Percentiles rank a stretch among this genome's conserved stretches.
These are phyloP conservation scores for Capreolus pygargus DNA, from an alignment of 2,113 vertebrate genomes.

Conservation along the genomic window DNA sequence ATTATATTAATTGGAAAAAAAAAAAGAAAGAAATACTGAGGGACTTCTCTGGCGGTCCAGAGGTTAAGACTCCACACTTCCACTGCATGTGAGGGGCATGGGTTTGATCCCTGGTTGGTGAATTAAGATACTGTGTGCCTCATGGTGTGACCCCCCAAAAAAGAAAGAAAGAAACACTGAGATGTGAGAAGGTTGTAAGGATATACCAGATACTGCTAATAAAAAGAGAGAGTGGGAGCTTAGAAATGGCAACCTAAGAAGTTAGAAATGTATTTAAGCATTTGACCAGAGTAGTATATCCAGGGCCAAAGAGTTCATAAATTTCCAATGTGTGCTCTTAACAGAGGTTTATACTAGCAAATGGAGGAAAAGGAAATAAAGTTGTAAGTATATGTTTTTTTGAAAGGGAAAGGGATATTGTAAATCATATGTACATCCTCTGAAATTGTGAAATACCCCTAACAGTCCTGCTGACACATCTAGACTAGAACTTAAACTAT, in stretches of 20 bases:
- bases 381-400: background rate
- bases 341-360: background rate
- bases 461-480: background rate
- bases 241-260: background rate
- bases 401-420: background rate
- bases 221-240: background rate
- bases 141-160: background rate
- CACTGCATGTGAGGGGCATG: background rate
- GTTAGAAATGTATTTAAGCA: background rate
- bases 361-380: background rate
- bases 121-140: background rate
- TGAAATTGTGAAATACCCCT: background rate
- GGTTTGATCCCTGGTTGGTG: background rate
- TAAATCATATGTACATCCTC: background rate
- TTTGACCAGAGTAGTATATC: background rate
- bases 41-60: background rate
- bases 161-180: background rate
- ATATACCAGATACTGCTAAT: background rate
- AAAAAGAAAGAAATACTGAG: background rate
- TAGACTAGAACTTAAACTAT: background rate
- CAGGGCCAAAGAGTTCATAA: background rate
- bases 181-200: background rate
- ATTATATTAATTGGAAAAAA: slow-evolving; percentile 10
- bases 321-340: background rate
- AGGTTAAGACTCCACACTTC: background rate